Percentiles rank a stretch among this genome's conserved stretches.
phyloP scores from a whole-genome alignment of 2,113 vertebrate species.

The Anser brachyrhynchus region DNA sequence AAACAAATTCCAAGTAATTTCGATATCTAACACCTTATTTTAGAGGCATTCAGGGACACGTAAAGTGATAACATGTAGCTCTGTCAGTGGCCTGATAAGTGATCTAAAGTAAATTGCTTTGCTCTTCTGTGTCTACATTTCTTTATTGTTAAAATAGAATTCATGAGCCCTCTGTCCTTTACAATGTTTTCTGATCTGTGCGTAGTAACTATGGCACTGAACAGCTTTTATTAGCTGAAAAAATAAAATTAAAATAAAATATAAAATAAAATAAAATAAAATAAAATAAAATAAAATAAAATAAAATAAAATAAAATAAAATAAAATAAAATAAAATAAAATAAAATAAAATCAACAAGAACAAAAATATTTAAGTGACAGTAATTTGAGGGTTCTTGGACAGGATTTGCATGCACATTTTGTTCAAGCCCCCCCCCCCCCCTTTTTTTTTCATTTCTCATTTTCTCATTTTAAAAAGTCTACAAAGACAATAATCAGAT shows the following conservation, averaged over 20 bases:
- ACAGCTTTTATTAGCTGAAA: not conserved
- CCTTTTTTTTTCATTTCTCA: not conserved
- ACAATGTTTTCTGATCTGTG: not conserved
- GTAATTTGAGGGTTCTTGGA: not conserved
- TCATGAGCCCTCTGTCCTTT: not conserved
- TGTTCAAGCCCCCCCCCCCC: not conserved
- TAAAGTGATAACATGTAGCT: not conserved
- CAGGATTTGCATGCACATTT: not conserved
- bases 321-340: too few species aligned
- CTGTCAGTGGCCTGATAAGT: not conserved
- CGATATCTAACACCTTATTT: not conserved
- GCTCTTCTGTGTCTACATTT: not conserved
- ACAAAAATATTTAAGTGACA: not conserved
- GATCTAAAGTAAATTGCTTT: not conserved
- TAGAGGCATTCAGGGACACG: not conserved
- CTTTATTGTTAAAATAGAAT: not conserved
- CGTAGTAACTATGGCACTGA: not conserved
- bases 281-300: too few species aligned
- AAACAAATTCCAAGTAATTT: not conserved
- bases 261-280: too few species aligned
- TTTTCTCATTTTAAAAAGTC: not conserved
- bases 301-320: too few species aligned
- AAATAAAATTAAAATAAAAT: not conserved
- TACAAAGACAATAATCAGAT: not conserved
- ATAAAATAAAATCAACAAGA: too few species aligned